These are phyloP conservation scores for Acropora yongei DNA, from an alignment of 64 coral and sea anemone genomes.

Conservation along the genomic window DNA sequence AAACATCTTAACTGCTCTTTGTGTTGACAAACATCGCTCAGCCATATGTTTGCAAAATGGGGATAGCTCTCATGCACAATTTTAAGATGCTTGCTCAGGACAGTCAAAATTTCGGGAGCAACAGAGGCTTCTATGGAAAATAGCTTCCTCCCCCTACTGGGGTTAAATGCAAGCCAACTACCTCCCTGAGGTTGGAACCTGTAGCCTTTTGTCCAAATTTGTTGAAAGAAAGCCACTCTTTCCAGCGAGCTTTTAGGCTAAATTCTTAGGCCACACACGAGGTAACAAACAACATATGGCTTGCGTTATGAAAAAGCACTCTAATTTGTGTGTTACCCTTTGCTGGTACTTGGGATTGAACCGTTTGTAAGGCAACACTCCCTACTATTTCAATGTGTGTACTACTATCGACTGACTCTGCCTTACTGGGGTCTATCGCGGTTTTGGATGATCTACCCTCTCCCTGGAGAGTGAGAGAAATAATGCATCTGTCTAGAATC, in stretches of 20 bases:
- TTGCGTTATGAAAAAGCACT: neutral
- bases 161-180: neutral
- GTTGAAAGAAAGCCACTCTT: conserved; percentile 22
- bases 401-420: neutral
- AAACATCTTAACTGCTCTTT: too few relatives aligned
- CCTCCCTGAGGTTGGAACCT: conserved; percentile 40
- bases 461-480: neutral
- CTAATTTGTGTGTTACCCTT: neutral
- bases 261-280: neutral
- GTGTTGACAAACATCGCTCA: too few relatives aligned
- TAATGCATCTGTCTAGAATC: too few relatives aligned
- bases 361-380: neutral
- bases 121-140: too few relatives aligned
- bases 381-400: neutral
- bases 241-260: neutral
- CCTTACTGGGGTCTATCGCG: neutral
- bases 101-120: too few relatives aligned
- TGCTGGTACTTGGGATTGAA: neutral
- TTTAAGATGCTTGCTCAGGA: too few relatives aligned
- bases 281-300: conserved; percentile 50
- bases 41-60: too few relatives aligned
- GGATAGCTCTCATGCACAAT: too few relatives aligned
- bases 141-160: too few relatives aligned
- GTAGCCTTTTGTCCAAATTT: conserved; percentile 22
- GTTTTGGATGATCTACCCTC: neutral